These are phyloP conservation scores for Eclectus roratus DNA, from an alignment of 2,113 vertebrate genomes.

Conservation along the genomic window DNA sequence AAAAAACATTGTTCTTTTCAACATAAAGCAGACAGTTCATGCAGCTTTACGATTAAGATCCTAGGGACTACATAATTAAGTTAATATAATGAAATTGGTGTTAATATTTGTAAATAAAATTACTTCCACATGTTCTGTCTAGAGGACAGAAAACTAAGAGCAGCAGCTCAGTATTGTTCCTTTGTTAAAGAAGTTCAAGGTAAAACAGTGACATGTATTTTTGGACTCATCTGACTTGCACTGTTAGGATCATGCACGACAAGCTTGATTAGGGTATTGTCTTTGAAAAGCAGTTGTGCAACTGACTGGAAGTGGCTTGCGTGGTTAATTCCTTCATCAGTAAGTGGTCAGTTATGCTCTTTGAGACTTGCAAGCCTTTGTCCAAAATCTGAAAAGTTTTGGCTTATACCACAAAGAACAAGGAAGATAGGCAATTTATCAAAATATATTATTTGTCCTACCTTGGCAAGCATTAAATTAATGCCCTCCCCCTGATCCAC, in stretches of 20 bases:
- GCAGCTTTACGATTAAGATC: background rate
- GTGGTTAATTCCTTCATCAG: background rate
- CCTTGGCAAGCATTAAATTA: background rate
- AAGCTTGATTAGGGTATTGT: background rate
- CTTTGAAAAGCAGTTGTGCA: background rate
- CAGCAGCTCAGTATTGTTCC: background rate
- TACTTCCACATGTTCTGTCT: background rate
- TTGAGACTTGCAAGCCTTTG: background rate
- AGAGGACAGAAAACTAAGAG: background rate
- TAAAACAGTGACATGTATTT: background rate
- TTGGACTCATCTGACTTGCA: background rate
- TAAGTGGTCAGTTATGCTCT: background rate
- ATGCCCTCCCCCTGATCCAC: background rate
- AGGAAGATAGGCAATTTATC: background rate
- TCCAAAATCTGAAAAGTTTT: background rate
- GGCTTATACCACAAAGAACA: slow-evolving; percentile 1
- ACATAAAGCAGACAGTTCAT: background rate
- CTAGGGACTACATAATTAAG: background rate
- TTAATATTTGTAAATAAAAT: background rate
- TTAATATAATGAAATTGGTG: background rate
- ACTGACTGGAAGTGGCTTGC: background rate
- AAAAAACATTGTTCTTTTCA: background rate
- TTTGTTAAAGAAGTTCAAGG: background rate
- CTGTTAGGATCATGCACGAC: rapidly evolving
- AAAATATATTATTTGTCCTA: background rate